Percentiles rank a stretch among this genome's conserved stretches.
Conservation (phyloP, 1,140 invertebrate species). For the Drosophila obscura region DNA sequence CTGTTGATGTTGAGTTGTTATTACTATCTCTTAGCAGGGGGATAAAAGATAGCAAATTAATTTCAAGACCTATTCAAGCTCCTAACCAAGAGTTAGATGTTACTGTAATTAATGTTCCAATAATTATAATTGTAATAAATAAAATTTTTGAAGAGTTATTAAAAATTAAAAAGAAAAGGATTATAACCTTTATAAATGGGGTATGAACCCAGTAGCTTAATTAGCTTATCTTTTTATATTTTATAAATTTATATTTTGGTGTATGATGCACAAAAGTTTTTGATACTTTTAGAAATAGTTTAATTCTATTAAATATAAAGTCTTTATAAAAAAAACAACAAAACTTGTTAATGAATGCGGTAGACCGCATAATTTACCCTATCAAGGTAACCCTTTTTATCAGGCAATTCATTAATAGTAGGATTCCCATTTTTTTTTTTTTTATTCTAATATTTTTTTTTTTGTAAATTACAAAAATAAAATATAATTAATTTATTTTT, state of each 20-base stretch:
- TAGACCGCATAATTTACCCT: conserved; percentile 82
- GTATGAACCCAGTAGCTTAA: conserved; percentile 85
- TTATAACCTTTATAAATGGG: conserved; percentile 84
- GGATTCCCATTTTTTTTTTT: too few relatives aligned
- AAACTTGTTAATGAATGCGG: conserved; percentile 2
- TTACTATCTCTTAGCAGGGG: conserved; percentile 84
- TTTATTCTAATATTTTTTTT: too few relatives aligned
- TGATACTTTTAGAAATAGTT: conserved; percentile 85
- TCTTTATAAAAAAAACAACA: conserved; percentile 23
- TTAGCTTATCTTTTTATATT: conserved; percentile 85
- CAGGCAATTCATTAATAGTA: conserved; percentile 53
- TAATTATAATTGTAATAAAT: conserved; percentile 84
- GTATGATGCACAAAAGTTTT: conserved; percentile 85
- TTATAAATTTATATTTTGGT: conserved; percentile 80
- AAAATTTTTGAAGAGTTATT: conserved; percentile 84
- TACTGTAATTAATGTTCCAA: conserved; percentile 84
- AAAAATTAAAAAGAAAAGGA: conserved; percentile 84
- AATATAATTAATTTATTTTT: too few relatives aligned
- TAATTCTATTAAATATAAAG: conserved; percentile 85
- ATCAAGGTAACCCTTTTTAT: conserved; percentile 85
- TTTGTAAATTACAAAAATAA: too few relatives aligned
- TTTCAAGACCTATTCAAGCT: conserved; percentile 86
- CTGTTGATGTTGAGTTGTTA: conserved; percentile 79
- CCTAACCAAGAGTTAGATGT: conserved; percentile 84
- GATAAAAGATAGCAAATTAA: conserved; percentile 85